Evolutionary conservation across 2,888 invertebrate genomes (phyloP).

Genomic region (Pterostichus niger): DNA sequence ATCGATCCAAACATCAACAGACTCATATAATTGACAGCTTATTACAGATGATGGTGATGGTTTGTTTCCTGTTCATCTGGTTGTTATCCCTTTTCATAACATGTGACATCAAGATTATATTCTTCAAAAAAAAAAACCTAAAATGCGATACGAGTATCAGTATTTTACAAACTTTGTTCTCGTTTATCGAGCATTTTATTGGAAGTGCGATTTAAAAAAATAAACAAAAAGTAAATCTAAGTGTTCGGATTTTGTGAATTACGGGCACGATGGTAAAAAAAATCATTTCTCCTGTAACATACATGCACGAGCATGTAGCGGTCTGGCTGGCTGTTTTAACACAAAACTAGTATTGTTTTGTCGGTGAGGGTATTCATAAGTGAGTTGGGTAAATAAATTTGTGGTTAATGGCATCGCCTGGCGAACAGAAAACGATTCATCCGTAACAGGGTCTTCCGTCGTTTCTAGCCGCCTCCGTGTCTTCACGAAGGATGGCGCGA

Average conservation of each 20-base stretch:
- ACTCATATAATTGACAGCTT: too few relatives aligned
- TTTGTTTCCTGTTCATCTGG: too few relatives aligned
- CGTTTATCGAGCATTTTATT: neutral
- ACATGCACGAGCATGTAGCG: neutral
- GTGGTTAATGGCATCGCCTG: constrained; percentile 51
- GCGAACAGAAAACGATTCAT: constrained; percentile 59
- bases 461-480: neutral
- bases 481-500: neutral
- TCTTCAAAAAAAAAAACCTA: too few relatives aligned
- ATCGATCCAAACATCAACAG: too few relatives aligned
- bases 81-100: too few relatives aligned
- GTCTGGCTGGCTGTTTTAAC: neutral
- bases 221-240: neutral
- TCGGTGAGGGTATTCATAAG: constrained; percentile 54
- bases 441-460: constrained; percentile 29
- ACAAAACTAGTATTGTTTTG: constrained; percentile 59
- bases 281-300: constrained; percentile 15
- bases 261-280: neutral
- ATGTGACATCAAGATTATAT: too few relatives aligned
- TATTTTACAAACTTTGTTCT: too few relatives aligned
- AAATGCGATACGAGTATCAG: too few relatives aligned
- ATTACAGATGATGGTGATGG: too few relatives aligned
- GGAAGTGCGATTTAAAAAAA: neutral
- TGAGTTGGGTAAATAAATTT: constrained; percentile 61
- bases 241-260: neutral